Conservation (phyloP, 2,797 vertebrate species). For the Pipistrellus pipistrellus region DNA sequence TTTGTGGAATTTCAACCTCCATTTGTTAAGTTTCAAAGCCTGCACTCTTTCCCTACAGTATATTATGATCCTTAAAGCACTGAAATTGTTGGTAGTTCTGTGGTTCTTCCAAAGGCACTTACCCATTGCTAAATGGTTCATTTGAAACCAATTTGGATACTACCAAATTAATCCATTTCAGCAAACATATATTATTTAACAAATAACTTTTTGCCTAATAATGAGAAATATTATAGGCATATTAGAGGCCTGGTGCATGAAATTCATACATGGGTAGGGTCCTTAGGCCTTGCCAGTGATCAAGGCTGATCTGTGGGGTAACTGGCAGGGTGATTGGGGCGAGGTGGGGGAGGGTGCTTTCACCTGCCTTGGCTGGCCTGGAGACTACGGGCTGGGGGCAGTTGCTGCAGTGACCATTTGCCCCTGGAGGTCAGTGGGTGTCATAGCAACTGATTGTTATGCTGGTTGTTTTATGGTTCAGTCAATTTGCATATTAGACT, state of each 20-base stretch:
- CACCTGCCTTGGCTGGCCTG: no score
- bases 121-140: background rate
- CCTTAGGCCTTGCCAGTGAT: no score
- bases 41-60: background rate
- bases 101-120: conserved; percentile 7
- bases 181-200: background rate
- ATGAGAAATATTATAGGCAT: background rate
- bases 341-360: no score
- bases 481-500: no score
- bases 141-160: background rate
- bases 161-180: background rate
- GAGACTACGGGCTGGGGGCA: fast-evolving
- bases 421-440: no score
- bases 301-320: no score
- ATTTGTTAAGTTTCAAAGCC: background rate
- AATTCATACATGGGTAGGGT: no score
- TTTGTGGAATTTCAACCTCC: background rate
- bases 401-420: no score
- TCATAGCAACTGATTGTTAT: no score
- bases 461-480: no score
- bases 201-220: background rate
- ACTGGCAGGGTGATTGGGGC: no score
- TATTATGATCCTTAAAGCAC: background rate
- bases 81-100: background rate
- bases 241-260: background rate